These are phyloP conservation scores for Lagopus muta DNA, from an alignment of 2,113 vertebrate genomes.

Conservation along the genomic window DNA sequence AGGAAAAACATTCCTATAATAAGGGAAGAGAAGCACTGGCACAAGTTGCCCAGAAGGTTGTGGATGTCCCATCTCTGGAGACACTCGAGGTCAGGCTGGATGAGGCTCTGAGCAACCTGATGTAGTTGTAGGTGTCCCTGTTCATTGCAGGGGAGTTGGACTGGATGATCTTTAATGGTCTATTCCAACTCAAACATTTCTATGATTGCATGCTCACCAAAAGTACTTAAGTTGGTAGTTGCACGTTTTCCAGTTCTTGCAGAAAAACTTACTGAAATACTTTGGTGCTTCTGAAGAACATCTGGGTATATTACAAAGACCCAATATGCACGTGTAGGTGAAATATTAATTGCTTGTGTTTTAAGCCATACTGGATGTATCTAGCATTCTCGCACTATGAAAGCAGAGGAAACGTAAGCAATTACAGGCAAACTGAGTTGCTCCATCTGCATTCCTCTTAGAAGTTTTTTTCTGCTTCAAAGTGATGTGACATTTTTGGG, in stretches of 20 bases:
- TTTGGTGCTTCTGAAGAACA: neutral
- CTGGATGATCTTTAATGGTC: neutral
- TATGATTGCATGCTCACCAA: neutral
- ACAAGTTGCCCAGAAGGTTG: too few species aligned
- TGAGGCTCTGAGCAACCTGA: too few species aligned
- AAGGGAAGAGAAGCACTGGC: too few species aligned
- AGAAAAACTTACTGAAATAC: neutral
- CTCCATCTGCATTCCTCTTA: neutral
- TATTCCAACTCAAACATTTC: neutral
- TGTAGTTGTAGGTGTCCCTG: too few species aligned
- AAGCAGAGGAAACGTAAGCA: constrained; percentile 23
- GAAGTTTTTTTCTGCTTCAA: constrained; percentile 27
- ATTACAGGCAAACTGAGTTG: constrained; percentile 26
- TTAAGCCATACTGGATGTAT: constrained; percentile 13
- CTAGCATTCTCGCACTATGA: neutral
- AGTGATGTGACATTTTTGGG: constrained; percentile 63
- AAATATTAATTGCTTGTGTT: constrained; percentile 20
- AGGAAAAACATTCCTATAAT: too few species aligned
- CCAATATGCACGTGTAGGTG: neutral
- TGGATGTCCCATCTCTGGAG: too few species aligned
- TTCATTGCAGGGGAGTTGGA: neutral
- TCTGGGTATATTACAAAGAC: neutral
- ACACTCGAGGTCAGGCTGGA: too few species aligned
- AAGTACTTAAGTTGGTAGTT: neutral
- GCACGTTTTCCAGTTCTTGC: neutral